Percentiles rank a stretch among this genome's conserved stretches.
Conservation (phyloP, 1,140 invertebrate genomes). For the Hirudo medicinalis region DNA sequence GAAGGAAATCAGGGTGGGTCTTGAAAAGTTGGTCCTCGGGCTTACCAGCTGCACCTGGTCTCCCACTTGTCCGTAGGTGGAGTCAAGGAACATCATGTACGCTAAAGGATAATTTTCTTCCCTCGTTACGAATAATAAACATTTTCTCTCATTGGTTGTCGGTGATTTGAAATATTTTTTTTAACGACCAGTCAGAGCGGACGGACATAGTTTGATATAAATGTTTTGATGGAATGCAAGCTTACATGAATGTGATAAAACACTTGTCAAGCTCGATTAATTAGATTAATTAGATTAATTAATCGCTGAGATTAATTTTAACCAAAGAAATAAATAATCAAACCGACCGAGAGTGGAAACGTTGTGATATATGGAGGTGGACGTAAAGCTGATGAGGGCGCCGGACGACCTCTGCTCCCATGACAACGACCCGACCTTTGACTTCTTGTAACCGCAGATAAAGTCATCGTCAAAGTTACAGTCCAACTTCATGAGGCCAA, state of each 20-base stretch:
- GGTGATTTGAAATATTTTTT: no score
- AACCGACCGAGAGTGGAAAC: background rate
- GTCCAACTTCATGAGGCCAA: background rate
- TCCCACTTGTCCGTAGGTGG: constrained; percentile 6
- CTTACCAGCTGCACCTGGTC: constrained; percentile 12
- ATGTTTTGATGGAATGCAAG: no score
- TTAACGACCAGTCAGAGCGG: no score
- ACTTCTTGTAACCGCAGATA: background rate
- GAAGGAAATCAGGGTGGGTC: background rate
- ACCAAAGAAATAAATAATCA: no score
- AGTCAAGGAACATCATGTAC: constrained; percentile 10
- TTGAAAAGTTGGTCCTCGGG: background rate
- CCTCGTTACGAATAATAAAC: no score
- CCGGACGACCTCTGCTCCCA: background rate
- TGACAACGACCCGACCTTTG: background rate
- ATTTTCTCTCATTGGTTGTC: no score
- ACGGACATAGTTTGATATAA: no score
- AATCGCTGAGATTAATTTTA: no score
- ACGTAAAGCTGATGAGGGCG: background rate
- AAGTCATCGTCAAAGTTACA: constrained; percentile 14
- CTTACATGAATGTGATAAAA: no score
- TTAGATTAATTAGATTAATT: no score
- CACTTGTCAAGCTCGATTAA: no score
- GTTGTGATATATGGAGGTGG: background rate
- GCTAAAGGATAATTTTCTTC: background rate